Percentiles rank a stretch among this genome's conserved stretches.
phyloP scores from a whole-genome alignment of 2,888 invertebrate genomes.

The Mythimna pallens region DNA sequence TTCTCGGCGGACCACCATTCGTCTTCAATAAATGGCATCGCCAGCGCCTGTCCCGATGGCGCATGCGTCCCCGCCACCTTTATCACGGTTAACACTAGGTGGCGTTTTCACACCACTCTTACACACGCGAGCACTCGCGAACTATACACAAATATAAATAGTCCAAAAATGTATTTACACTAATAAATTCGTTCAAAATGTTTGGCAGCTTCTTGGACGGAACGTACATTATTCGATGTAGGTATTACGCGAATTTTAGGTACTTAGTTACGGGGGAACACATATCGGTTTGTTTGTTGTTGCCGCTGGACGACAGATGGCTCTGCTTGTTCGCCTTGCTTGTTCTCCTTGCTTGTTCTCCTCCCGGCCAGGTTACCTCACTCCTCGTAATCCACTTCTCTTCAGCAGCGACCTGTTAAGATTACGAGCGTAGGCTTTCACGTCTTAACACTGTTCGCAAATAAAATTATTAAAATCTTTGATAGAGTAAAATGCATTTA shows the following conservation, averaged over 20 bases:
- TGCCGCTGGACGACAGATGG: conserved; percentile 64
- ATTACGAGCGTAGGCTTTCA: conserved; percentile 86
- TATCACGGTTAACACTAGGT: conserved; percentile 87
- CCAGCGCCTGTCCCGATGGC: conserved; percentile 92
- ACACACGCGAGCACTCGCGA: conserved; percentile 79
- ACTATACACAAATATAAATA: conserved; percentile 77
- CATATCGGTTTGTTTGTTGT: conserved; percentile 77
- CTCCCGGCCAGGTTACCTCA: conserved; percentile 87
- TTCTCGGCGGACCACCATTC: conserved; percentile 98
- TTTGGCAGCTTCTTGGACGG: conserved; percentile 90
- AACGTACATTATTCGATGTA: conserved; percentile 88
- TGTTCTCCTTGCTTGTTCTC: conserved; percentile 61
- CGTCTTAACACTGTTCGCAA: conserved; percentile 76
- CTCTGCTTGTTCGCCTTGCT: conserved; percentile 55
- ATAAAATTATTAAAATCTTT: conserved; percentile 27
- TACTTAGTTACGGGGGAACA: conserved; percentile 84
- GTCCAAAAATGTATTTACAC: conserved; percentile 81
- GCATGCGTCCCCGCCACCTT: conserved; percentile 92
- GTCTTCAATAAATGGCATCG: conserved; percentile 99
- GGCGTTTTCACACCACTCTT: conserved; percentile 78
- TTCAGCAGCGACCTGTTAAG: conserved; percentile 88
- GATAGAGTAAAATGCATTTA: not conserved
- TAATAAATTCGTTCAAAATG: conserved; percentile 87
- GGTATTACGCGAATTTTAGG: conserved; percentile 77
- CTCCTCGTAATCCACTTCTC: conserved; percentile 83